A percentile compares a stretch with the other conserved stretches of the same genome.
Evolutionary conservation across 2,888 invertebrate species (phyloP).

Genomic region (Sipunculus nudus): DNA sequence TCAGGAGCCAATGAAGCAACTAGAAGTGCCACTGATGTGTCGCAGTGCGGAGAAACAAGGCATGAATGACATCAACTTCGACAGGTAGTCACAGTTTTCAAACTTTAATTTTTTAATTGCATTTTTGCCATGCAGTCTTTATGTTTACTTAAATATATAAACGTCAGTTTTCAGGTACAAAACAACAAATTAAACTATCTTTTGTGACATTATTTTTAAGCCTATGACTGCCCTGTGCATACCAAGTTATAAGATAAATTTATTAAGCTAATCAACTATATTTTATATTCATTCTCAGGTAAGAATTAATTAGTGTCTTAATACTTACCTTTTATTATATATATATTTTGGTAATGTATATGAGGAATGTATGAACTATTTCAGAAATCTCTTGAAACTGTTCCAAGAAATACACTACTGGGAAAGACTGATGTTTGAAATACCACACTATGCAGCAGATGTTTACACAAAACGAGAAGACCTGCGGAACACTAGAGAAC

Average conservation of each 20-base stretch:
- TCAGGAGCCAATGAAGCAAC: constrained; percentile 64
- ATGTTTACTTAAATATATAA: too few relatives aligned
- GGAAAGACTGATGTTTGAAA: constrained; percentile 76
- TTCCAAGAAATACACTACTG: constrained; percentile 80
- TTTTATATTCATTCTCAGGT: too few relatives aligned
- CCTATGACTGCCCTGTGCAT: too few relatives aligned
- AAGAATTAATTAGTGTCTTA: too few relatives aligned
- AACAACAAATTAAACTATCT: too few relatives aligned
- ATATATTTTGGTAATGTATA: not conserved
- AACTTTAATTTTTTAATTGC: not conserved
- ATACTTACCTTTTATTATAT: not conserved
- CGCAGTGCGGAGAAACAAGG: constrained; percentile 74
- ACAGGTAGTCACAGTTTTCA: constrained; percentile 72
- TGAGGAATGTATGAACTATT: too few relatives aligned
- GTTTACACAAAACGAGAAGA: constrained; percentile 70
- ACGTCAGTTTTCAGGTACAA: too few relatives aligned
- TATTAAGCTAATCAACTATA: too few relatives aligned
- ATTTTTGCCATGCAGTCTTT: not conserved
- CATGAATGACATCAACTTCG: constrained; percentile 77
- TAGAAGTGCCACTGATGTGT: constrained; percentile 78
- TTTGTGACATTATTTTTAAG: too few relatives aligned
- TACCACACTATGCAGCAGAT: constrained; percentile 76
- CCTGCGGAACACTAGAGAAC: constrained; percentile 61
- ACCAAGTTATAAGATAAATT: too few relatives aligned
- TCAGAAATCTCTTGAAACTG: constrained; percentile 74